Evolutionary conservation across 2,888 invertebrate species (phyloP), one percentile per base, ranked within the genome.

Genomic region (Drosophila macrospina): DNA sequence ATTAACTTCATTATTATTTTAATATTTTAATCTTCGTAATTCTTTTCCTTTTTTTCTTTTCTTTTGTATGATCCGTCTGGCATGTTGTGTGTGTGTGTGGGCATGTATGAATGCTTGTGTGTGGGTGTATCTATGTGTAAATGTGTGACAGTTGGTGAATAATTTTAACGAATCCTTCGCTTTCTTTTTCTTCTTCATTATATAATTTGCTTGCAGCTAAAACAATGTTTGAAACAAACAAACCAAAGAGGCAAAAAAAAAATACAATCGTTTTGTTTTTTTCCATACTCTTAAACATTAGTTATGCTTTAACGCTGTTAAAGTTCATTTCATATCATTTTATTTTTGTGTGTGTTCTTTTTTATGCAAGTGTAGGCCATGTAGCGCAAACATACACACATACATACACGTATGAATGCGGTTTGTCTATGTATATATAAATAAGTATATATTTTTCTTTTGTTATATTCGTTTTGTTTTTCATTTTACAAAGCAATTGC

Each of bases 161-260:
- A 65, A 71, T 69, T 86, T 71, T 55, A 84, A 78, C 86, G 67
- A 72, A 80, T 76, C 69, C 52, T 48, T 57, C 50, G 28, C 41
- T 67, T 54, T 37, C 34, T 20, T 67, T 68, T 41, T 11, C 39
- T 41, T 41, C 20, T 2, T 64, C 74, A 77, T 88, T 84, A 69
- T 66, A 83, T 77, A 88, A 86, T 73, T 84, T 88, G 85, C 85
- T 85, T 85, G 88, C 85, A 85, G 85, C 85, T 85, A 85, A 88
- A 87, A 84, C 82, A 88, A 88, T 86, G 81, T 80, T 77, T 78
- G 66, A 80, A 80, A 80, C 82, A 77, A 78, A 78, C 80, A 79
- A 79, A 87, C 66, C 65, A 86, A 85, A 71, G 55, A 80, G 56
- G 59, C 67, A 65, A 75, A 85, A 81, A 78, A 88, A 73, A 73